Percentiles rank a stretch among this genome's conserved stretches.
These are phyloP conservation scores for Petrolisthes manimaculis DNA, from an alignment of 2,888 invertebrate genomes.

Conservation along the genomic window DNA sequence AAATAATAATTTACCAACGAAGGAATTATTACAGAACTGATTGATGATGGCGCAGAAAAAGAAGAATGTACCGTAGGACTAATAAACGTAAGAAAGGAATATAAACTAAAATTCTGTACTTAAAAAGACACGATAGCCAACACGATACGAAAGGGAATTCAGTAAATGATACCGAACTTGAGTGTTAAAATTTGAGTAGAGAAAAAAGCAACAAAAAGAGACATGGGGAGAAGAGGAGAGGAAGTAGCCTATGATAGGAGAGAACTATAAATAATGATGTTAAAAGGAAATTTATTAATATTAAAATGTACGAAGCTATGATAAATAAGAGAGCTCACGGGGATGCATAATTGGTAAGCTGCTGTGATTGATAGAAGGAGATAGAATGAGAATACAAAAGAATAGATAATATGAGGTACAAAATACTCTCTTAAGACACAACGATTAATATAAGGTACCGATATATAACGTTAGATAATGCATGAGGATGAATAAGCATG, in stretches of 20 bases:
- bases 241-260: not conserved
- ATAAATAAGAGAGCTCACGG: not conserved
- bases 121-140: no score
- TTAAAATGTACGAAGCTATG: not conserved
- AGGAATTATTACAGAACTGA: no score
- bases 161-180: not conserved
- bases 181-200: not conserved
- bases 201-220: not conserved
- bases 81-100: not conserved
- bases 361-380: not conserved
- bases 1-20: not conserved
- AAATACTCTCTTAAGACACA: no score
- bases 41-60: no score
- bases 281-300: not conserved
- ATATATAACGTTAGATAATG: no score
- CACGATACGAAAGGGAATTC: no score
- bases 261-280: not conserved
- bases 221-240: not conserved
- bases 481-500: no score
- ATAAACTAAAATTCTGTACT: not conserved
- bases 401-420: not conserved
- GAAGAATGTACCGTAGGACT: no score
- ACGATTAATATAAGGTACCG: no score
- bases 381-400: not conserved
- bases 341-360: not conserved